A percentile compares a stretch with the other conserved stretches of the same genome.
These are phyloP conservation scores for Chrosomus eos DNA, from an alignment of 2,797 vertebrate genomes.

Conservation along the genomic window DNA sequence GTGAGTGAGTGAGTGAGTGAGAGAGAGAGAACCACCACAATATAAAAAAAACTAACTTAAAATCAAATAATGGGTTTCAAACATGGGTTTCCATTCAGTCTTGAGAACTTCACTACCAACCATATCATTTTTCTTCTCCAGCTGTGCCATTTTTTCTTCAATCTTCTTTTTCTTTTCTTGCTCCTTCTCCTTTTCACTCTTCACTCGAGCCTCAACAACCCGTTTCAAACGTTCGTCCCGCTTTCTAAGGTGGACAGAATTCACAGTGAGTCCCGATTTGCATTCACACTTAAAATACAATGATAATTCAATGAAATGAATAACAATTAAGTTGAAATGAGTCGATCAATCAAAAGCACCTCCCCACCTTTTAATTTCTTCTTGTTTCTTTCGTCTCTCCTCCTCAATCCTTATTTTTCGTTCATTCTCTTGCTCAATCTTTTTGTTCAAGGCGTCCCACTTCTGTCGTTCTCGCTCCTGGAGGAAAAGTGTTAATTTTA, in stretches of 20 bases:
- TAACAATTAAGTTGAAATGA: background rate
- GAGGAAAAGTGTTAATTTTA: background rate
- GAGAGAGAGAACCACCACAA: background rate
- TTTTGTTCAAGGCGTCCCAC: slow-evolving; percentile 88
- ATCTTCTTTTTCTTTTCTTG: slow-evolving; percentile 93
- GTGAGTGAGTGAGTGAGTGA: too few relatives aligned
- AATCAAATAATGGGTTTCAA: background rate
- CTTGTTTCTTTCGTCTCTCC: slow-evolving; percentile 86
- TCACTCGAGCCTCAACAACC: slow-evolving; percentile 88
- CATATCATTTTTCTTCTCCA: slow-evolving; percentile 91
- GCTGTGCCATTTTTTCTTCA: slow-evolving; percentile 88
- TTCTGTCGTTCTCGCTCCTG: slow-evolving; percentile 88
- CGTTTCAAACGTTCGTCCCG: slow-evolving; percentile 89
- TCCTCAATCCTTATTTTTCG: slow-evolving; percentile 92
- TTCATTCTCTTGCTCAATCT: slow-evolving; percentile 91
- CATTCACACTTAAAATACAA: slow-evolving; percentile 2
- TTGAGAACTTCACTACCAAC: slow-evolving; percentile 65
- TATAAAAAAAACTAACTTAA: background rate
- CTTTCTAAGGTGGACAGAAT: slow-evolving; percentile 76
- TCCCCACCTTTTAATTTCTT: slow-evolving; percentile 87
- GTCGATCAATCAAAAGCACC: background rate
- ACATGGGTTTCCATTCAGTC: background rate
- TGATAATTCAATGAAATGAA: background rate
- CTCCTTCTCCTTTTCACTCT: slow-evolving; percentile 85
- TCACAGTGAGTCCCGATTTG: background rate